Base-by-base conservation (phyloP, 1,140 invertebrate species). In the Drosophila equinoxialis region DNA sequence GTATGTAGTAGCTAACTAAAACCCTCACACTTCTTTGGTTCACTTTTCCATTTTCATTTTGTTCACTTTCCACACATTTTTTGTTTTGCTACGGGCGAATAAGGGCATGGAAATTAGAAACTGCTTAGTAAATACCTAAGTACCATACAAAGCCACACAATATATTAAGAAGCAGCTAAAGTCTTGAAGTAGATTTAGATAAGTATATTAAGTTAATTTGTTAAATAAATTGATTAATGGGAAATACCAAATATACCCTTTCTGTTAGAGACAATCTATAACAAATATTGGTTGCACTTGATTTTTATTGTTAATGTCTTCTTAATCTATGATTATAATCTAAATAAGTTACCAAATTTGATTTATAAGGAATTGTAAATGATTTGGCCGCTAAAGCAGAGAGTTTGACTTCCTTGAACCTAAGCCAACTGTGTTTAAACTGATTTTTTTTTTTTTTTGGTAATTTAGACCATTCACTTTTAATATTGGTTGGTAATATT, bases 1-100 rank as follows among this genome's bases (percentile, higher is more conserved):
- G 2, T 14, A 35, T 58, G 55, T 65, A 23, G 61, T 6, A 30
- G 30, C 30, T 30, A 30, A 39, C 39, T 42, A 8, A 42, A 33
- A 37, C 26, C 60, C 55, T 63, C 35, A 35, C 45, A 35, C 45
- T 60, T 26, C 57, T 39, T 39, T 39, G 57, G 57, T 60, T 66
- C 35, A 66, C 64, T 71, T 71, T 71, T 66, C 64, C 63, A 65
- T 76, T 75, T 77, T 48, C 20, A 59, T 76, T 72, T 59, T 41
- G 42, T 72, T 76, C 11, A 68, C 66, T 74, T 74, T 64, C 55
- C 48, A 41, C n/a, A 48, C 17, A 33, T 35, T 35, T 17, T 13
- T 39, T 39, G 37, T 13, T 39, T 13, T 39, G 13, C 11, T 39
- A 33, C 1, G 17, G 13, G 3, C 4, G 20, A 71, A 54, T 41